Evolutionary conservation across 2,113 vertebrate genomes (phyloP).

Genomic region (Cnemophilus loriae): DNA sequence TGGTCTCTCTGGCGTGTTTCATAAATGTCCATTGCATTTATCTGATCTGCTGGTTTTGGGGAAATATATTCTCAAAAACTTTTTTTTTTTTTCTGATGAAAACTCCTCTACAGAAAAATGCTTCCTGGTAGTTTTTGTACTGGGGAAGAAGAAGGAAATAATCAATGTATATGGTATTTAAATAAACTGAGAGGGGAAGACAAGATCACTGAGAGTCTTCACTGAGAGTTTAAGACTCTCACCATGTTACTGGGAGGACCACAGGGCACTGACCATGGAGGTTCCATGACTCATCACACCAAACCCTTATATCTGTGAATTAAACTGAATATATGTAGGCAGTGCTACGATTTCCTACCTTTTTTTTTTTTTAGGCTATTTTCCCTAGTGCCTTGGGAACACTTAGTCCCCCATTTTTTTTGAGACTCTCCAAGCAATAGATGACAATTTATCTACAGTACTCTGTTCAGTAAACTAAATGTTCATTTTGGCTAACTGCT

Average conservation of each 20-base stretch:
- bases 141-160: neutral
- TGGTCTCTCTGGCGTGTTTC: neutral
- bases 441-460: neutral
- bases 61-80: neutral
- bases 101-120: neutral
- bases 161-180: neutral
- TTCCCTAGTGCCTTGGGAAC: neutral
- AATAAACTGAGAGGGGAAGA: neutral
- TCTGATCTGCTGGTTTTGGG: neutral
- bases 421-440: neutral
- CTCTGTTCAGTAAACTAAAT: neutral
- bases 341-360: neutral
- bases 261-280: rapidly evolving
- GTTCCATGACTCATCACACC: neutral
- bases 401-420: neutral
- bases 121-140: neutral
- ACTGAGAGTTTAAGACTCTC: neutral
- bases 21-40: neutral
- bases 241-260: rapidly evolving
- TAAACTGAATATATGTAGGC: neutral
- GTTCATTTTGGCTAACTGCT: neutral
- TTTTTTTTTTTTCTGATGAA: neutral
- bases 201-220: neutral
- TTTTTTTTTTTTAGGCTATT: neutral
- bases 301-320: neutral